Conservation (phyloP, 2,888 invertebrate species). For the Melinaea marsaeus region DNA sequence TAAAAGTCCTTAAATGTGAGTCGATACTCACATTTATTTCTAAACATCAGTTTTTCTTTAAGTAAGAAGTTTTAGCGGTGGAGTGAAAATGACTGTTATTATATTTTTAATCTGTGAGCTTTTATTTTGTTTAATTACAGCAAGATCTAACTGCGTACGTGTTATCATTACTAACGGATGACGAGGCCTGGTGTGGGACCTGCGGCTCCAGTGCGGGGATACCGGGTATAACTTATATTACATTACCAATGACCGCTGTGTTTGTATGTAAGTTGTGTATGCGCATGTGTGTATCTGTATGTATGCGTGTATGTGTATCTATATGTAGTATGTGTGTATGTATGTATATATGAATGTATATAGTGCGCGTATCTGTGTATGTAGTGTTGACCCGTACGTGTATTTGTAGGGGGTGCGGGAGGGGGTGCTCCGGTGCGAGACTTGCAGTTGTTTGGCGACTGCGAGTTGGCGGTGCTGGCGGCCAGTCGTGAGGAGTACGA, state of each 20-base stretch:
- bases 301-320: too few relatives aligned
- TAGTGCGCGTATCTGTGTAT: neutral
- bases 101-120: neutral
- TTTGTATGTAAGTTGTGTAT: too few relatives aligned
- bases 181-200: constrained; percentile 53
- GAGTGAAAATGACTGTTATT: neutral
- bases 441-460: constrained; percentile 65
- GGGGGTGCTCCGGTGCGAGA: constrained; percentile 44
- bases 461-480: constrained; percentile 65
- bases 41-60: too few relatives aligned
- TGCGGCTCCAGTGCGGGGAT: constrained; percentile 38
- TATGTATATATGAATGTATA: neutral
- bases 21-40: neutral
- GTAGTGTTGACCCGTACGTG: constrained; percentile 12
- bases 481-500: constrained; percentile 57
- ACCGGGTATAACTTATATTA: constrained; percentile 9
- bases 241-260: too few relatives aligned
- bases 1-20: too few relatives aligned
- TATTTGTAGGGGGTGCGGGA: constrained; percentile 33
- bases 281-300: too few relatives aligned
- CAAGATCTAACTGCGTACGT: constrained; percentile 66
- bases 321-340: too few relatives aligned
- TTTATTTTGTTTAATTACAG: constrained; percentile 38
- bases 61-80: too few relatives aligned
- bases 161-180: constrained; percentile 64